These are phyloP conservation scores for Karalla daura DNA, from an alignment of 2,797 vertebrate species.

Conservation along the genomic window DNA sequence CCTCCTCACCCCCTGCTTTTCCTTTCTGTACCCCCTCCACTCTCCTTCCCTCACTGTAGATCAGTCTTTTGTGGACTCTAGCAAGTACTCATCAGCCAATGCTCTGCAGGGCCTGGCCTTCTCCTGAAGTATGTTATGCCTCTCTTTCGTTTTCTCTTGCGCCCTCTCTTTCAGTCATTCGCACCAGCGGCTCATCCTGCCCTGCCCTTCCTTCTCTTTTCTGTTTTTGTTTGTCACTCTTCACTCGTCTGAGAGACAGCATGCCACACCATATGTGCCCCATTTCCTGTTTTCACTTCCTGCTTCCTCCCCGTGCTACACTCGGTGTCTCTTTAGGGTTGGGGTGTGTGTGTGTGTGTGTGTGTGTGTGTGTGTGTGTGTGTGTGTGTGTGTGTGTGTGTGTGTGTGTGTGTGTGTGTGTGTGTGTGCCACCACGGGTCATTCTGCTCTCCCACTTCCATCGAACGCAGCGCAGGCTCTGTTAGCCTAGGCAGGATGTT, in stretches of 20 bases:
- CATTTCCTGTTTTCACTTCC: slow-evolving; percentile 85
- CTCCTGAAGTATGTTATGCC: slow-evolving; percentile 94
- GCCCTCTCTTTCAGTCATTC: slow-evolving; percentile 70
- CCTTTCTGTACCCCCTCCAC: slow-evolving; percentile 77
- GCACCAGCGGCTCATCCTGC: slow-evolving; percentile 77
- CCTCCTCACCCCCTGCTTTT: too few species aligned
- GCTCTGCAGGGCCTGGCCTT: slow-evolving; percentile 96
- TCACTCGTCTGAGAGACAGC: slow-evolving; percentile 64
- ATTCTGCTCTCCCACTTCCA: slow-evolving; percentile 69
- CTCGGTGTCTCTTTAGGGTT: slow-evolving; percentile 40
- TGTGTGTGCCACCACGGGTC: slow-evolving; percentile 55
- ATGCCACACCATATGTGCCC: slow-evolving; percentile 78
- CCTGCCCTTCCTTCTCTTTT: slow-evolving; percentile 61
- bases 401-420: slow-evolving; percentile 9
- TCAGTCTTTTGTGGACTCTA: slow-evolving; percentile 98
- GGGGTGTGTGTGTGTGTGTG: slow-evolving; percentile 9
- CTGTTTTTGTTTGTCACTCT: slow-evolving; percentile 74
- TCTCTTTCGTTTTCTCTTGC: slow-evolving; percentile 39
- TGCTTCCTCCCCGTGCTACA: slow-evolving; percentile 75
- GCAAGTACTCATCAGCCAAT: slow-evolving; percentile 96
- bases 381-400: slow-evolving; percentile 11
- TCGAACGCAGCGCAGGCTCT: slow-evolving; percentile 36
- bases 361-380: slow-evolving; percentile 10
- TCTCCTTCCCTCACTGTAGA: slow-evolving; percentile 87
- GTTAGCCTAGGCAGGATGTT: slow-evolving; percentile 75